Conservation (phyloP, 2,797 vertebrate species). For the Aulostomus chinensis region DNA sequence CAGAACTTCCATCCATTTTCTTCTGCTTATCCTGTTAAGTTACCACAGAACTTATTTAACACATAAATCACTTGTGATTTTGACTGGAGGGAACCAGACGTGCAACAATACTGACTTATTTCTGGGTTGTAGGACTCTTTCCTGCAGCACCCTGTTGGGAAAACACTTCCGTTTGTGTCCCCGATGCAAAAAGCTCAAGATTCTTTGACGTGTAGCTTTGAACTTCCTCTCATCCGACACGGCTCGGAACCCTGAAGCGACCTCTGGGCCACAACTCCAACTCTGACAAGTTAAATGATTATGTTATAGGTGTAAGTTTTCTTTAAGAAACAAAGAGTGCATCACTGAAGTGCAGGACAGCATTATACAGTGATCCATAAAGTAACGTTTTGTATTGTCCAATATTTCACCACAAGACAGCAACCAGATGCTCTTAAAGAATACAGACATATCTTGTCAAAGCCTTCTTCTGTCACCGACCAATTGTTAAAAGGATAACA, state of each 20-base stretch:
- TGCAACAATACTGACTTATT: too few relatives aligned
- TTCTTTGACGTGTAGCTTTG: not conserved
- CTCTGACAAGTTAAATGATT: conserved; percentile 42
- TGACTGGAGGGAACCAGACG: too few relatives aligned
- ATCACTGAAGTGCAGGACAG: conserved; percentile 51
- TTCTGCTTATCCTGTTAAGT: too few relatives aligned
- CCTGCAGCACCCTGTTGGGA: too few relatives aligned
- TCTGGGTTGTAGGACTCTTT: too few relatives aligned
- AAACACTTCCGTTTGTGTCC: too few relatives aligned
- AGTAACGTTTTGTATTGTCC: conserved; percentile 25
- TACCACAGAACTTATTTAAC: too few relatives aligned
- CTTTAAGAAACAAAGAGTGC: conserved; percentile 40
- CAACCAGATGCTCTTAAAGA: conserved; percentile 20
- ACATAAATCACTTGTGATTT: too few relatives aligned
- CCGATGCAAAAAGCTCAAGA: too few relatives aligned
- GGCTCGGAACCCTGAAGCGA: conserved; percentile 3
- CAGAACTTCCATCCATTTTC: too few relatives aligned
- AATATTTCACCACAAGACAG: conserved; percentile 29
- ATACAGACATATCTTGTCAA: conserved; percentile 35
- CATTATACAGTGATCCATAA: conserved; percentile 43
- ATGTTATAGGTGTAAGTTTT: conserved; percentile 32
- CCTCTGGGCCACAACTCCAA: conserved; percentile 21
- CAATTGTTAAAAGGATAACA: conserved; percentile 2
- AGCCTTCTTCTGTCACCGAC: conserved; percentile 5
- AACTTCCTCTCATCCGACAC: conserved; percentile 4